Evolutionary conservation across 2,888 invertebrate species (phyloP).

Genomic region (Oasisia sp.): DNA sequence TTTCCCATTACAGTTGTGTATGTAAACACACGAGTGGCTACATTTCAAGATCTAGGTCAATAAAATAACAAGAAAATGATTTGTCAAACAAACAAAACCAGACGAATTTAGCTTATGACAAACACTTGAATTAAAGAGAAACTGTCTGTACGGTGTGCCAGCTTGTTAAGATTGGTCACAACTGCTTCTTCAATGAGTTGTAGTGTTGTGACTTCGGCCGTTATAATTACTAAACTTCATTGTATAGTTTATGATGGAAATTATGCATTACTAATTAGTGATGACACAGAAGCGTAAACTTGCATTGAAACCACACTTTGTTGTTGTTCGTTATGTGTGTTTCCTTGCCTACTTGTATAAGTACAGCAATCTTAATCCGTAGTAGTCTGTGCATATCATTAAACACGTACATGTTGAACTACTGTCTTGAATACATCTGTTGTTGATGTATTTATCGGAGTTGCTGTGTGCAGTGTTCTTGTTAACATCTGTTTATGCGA

Average conservation of each 20-base stretch:
- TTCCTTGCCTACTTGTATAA: background rate
- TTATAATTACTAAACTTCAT: background rate
- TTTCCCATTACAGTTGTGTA: background rate
- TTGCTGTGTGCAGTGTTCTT: background rate
- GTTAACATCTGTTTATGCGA: background rate
- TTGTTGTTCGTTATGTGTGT: background rate
- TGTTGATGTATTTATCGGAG: background rate
- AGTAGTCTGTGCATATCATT: background rate
- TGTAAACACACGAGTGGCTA: background rate
- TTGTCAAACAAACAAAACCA: conserved; percentile 12
- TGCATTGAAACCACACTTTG: background rate
- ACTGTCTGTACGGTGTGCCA: background rate
- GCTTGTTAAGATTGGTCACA: background rate
- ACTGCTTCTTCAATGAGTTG: background rate
- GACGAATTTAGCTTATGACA: background rate
- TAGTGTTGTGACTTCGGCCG: background rate
- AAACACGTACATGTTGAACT: background rate
- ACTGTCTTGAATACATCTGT: background rate
- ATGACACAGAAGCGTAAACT: background rate
- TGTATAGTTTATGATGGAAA: background rate
- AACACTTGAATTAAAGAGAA: background rate
- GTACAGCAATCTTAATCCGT: background rate
- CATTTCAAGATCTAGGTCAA: background rate
- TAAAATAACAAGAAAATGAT: background rate
- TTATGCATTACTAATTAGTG: background rate